Evolutionary conservation across 2,113 vertebrate species (phyloP).

Genomic region (Forbesichthys agassizii): DNA sequence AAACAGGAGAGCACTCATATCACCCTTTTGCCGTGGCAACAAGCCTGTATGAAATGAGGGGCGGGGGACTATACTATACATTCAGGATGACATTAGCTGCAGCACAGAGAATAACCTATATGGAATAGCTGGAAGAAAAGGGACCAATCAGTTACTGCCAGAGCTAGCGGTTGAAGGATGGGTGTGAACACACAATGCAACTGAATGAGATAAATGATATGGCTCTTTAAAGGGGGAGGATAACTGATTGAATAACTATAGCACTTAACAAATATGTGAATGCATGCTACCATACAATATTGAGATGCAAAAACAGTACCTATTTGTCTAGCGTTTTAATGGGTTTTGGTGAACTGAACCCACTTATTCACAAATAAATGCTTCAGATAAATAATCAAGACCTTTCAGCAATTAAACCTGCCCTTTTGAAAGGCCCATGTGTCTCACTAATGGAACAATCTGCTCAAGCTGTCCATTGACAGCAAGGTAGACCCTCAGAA

Average conservation of each 20-base stretch:
- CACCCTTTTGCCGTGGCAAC: slow-evolving; percentile 1
- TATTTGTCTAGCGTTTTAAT: too few relatives aligned
- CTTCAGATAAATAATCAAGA: too few relatives aligned
- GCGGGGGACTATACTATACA: background rate
- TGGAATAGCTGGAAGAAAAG: background rate
- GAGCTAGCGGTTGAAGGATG: slow-evolving; percentile 4
- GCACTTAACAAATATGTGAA: background rate
- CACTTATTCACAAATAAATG: too few relatives aligned
- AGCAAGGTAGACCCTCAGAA: background rate
- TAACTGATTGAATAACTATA: slow-evolving; percentile 28
- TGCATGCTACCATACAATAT: background rate
- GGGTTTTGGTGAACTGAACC: too few relatives aligned
- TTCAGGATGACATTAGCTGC: slow-evolving; percentile 5
- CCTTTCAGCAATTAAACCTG: background rate
- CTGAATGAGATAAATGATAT: slow-evolving; percentile 35
- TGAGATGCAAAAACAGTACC: background rate
- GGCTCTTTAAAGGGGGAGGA: slow-evolving; percentile 28
- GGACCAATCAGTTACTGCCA: slow-evolving; percentile 34
- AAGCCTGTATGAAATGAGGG: slow-evolving; percentile 1
- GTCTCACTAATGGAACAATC: background rate
- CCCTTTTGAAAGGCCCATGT: background rate
- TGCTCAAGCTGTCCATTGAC: background rate
- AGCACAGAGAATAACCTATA: slow-evolving; percentile 16
- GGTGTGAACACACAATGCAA: slow-evolving; percentile 31
- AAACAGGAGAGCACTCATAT: slow-evolving; percentile 17